Evolutionary conservation across 2,113 vertebrate genomes (phyloP).

Genomic region (Ophthalmolycus amberensis): DNA sequence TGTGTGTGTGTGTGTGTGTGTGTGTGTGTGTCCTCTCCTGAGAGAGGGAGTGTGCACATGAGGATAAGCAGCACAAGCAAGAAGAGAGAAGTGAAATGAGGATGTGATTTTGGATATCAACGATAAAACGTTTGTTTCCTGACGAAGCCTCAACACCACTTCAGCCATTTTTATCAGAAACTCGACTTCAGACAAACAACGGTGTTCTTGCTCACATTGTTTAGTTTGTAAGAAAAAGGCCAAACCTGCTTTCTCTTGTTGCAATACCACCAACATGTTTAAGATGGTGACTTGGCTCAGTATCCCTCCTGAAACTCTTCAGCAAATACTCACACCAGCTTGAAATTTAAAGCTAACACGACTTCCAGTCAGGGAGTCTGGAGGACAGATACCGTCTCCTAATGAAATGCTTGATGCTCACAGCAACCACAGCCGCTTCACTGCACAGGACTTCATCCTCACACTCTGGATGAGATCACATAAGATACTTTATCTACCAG

Average conservation of each 20-base stretch:
- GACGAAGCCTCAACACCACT: not conserved
- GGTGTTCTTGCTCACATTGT: not conserved
- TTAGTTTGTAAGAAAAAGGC: not conserved
- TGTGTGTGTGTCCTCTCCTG: conserved; percentile 9
- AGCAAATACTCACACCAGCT: not conserved
- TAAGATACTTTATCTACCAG: not conserved
- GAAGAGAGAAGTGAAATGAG: conserved; percentile 35
- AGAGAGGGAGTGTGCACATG: not conserved
- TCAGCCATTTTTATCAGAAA: not conserved
- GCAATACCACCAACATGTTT: not conserved
- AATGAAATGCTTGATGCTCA: not conserved
- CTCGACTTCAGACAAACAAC: not conserved
- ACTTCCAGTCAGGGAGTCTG: too few relatives aligned
- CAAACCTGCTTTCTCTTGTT: not conserved
- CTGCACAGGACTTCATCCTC: not conserved
- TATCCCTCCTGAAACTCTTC: not conserved
- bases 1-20: conserved; percentile 11
- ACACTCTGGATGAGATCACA: not conserved
- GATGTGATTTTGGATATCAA: conserved; percentile 36
- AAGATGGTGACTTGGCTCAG: not conserved
- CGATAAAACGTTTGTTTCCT: not conserved
- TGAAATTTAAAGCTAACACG: not conserved
- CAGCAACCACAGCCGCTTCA: not conserved
- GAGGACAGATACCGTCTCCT: not conserved
- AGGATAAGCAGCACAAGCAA: conserved; percentile 4